A percentile compares a stretch with the other conserved stretches of the same genome.
Evolutionary conservation across 1,140 invertebrate species (phyloP).

Genomic region (Hyles euphorbiae): DNA sequence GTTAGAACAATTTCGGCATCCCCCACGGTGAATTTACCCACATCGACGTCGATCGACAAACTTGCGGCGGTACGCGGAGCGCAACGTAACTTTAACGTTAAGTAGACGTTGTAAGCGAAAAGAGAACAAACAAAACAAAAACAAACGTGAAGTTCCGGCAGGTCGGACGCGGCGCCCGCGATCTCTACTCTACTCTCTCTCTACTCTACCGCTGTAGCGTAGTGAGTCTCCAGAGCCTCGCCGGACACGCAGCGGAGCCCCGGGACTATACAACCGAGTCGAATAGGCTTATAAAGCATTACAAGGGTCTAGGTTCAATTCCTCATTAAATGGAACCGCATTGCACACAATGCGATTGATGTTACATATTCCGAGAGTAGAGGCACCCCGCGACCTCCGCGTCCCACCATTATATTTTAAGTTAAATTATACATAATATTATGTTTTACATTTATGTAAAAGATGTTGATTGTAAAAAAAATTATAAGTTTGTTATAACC

Average conservation of each 20-base stretch:
- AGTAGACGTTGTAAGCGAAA: conserved; percentile 56
- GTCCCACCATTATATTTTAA: conserved; percentile 55
- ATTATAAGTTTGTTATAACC: conserved; percentile 71
- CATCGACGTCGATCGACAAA: conserved; percentile 42
- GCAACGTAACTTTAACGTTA: conserved; percentile 36
- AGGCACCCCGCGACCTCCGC: conserved; percentile 27
- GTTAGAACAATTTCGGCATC: conserved; percentile 42
- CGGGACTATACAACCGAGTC: neutral
- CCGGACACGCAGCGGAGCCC: too few relatives aligned
- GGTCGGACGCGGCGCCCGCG: conserved; percentile 31
- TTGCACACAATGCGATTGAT: neutral
- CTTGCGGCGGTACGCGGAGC: conserved; percentile 36
- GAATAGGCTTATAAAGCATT: neutral
- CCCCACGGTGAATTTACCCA: conserved; percentile 32
- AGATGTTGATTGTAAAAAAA: conserved; percentile 73
- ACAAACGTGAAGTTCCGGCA: conserved; percentile 60
- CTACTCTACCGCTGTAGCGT: conserved; percentile 1
- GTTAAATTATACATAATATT: conserved; percentile 75
- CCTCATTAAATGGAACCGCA: conserved; percentile 4
- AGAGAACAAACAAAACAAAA: conserved; percentile 68
- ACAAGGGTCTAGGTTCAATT: neutral
- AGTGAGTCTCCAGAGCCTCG: neutral
- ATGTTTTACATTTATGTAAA: conserved; percentile 76
- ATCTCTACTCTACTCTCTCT: conserved; percentile 5
- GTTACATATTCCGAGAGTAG: conserved; percentile 1